Percentiles rank a stretch among this genome's conserved stretches.
phyloP scores from a whole-genome alignment of 2,113 vertebrate genomes.

The Martes martes region DNA sequence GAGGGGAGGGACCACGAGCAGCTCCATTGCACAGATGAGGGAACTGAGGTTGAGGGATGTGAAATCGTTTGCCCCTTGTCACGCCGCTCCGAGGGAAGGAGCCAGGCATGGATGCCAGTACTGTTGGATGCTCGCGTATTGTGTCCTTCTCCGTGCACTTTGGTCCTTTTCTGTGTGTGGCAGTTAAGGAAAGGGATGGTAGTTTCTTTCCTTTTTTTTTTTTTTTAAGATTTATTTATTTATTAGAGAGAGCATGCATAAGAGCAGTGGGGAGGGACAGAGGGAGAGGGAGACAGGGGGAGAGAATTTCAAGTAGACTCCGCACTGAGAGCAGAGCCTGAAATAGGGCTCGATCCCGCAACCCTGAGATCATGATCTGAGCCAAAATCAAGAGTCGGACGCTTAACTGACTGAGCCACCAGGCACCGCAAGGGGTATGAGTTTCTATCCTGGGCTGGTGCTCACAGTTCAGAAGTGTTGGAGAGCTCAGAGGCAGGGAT shows the following conservation, averaged over 20 bases:
- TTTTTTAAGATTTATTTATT: not conserved
- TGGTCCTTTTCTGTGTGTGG: not conserved
- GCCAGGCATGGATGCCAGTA: not conserved
- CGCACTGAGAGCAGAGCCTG: no score
- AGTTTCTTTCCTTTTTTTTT: not conserved
- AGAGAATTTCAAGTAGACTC: no score
- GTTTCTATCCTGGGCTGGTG: not conserved
- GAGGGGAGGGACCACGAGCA: not conserved
- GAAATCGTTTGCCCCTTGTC: not conserved
- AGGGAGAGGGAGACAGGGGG: no score
- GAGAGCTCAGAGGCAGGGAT: not conserved
- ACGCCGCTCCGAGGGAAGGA: not conserved
- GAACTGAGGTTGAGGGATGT: not conserved
- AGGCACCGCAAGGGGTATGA: not conserved
- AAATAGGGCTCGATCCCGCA: not conserved
- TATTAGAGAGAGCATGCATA: no score
- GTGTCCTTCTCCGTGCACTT: not conserved
- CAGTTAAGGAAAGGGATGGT: not conserved
- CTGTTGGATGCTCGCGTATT: rapidly evolving
- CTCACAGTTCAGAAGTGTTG: not conserved
- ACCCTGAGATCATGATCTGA: not conserved
- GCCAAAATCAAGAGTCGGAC: not conserved
- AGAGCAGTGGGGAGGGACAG: no score
- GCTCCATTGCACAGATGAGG: not conserved
- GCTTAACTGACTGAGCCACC: not conserved